Conservation (phyloP, 23 tunicate species). For the Diplosoma virens region DNA sequence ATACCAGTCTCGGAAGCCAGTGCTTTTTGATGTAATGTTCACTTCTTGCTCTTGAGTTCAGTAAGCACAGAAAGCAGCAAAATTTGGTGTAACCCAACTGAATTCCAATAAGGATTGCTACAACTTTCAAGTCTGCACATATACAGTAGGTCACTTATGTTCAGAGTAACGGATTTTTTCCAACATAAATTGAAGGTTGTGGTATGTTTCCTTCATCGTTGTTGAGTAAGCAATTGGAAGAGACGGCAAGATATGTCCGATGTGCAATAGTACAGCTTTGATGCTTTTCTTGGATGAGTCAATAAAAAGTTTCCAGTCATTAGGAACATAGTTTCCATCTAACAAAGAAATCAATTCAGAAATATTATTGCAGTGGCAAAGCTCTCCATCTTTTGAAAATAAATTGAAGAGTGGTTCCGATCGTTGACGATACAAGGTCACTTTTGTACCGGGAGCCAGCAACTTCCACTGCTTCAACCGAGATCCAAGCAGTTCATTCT, state of each 20-base stretch:
- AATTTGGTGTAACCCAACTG: conserved; percentile 15
- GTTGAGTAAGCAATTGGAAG: no score
- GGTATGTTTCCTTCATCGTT: no score
- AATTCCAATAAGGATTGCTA: background rate
- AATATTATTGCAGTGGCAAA: conserved; percentile 16
- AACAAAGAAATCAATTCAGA: background rate
- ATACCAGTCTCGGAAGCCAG: background rate
- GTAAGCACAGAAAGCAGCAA: conserved; percentile 24
- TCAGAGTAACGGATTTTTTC: no score
- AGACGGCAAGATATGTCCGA: background rate
- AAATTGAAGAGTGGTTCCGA: background rate
- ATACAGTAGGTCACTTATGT: no score
- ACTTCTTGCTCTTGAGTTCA: conserved; percentile 11
- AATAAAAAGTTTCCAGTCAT: conserved; percentile 15
- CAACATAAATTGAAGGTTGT: no score
- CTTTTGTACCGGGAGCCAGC: conserved; percentile 17
- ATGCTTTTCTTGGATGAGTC: background rate
- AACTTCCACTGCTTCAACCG: conserved; percentile 25
- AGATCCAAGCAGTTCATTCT: conserved; percentile 11
- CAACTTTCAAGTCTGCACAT: conserved; percentile 11
- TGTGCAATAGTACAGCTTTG: background rate
- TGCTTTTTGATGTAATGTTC: conserved; percentile 13
- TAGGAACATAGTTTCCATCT: background rate
- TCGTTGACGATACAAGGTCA: conserved; percentile 16
- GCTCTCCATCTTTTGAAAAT: conserved; percentile 1